These are phyloP conservation scores for Bombyx mori DNA, from an alignment of 1,140 invertebrate species.

Conservation along the genomic window ASM3026992v2 NC_085119.1:121501-122000, in stretches of 20 bases:
- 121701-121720: too few species aligned
- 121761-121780: too few species aligned
- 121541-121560: conserved; percentile 38
- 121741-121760: too few species aligned
- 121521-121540: conserved; percentile 30
- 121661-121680: conserved; percentile 83
- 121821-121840: too few species aligned
- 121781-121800: too few species aligned
- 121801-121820: not conserved
- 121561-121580: conserved; percentile 83
- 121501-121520: conserved; percentile 35
- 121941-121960: conserved; percentile 77
- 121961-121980: conserved; percentile 84
- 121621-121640: conserved; percentile 88
- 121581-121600: conserved; percentile 90
- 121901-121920: conserved; percentile 73
- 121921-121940: conserved; percentile 87
- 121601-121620: conserved; percentile 86
- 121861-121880: not conserved
- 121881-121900: conserved; percentile 43
- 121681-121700: conserved; percentile 70
- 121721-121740: too few species aligned
- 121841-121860: not conserved
- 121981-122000: conserved; percentile 62
- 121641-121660: conserved; percentile 93